Evolutionary conservation across 1,140 invertebrate genomes (phyloP).

Genomic region (Paralvinella palmiformis): DNA sequence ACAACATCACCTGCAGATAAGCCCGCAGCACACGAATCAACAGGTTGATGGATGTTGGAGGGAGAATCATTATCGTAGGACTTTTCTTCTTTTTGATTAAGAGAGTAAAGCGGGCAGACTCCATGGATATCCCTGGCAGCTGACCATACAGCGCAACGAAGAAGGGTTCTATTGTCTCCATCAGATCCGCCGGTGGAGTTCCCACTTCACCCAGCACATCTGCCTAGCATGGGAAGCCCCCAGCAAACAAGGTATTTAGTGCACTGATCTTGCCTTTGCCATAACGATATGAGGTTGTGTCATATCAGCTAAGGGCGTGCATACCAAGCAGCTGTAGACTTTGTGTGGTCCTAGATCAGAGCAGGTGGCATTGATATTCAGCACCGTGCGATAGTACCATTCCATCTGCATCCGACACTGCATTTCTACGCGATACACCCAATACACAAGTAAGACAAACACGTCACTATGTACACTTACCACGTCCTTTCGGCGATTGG

Average conservation of each 20-base stretch:
- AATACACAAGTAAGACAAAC: constrained; percentile 8
- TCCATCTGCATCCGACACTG: not conserved
- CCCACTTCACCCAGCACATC: not conserved
- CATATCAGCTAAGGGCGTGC: not conserved
- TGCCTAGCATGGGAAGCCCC: not conserved
- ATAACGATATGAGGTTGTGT: not conserved
- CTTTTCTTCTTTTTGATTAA: constrained; percentile 4
- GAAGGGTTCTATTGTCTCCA: not conserved
- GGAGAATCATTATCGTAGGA: not conserved
- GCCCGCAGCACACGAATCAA: not conserved
- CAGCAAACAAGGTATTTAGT: not conserved
- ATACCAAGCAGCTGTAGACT: not conserved
- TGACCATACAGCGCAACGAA: not conserved
- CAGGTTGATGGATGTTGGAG: not conserved
- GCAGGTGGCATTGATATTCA: not conserved
- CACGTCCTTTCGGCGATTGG: not conserved
- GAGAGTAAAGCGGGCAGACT: too few relatives aligned
- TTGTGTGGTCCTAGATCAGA: not conserved
- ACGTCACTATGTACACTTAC: constrained; percentile 1
- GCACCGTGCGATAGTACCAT: not conserved
- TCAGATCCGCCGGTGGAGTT: not conserved
- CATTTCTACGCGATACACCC: not conserved
- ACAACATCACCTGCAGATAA: not conserved
- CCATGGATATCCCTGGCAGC: not conserved
- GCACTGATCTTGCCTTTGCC: not conserved